These are phyloP conservation scores for Sardinella longiceps DNA, from an alignment of 2,797 vertebrate species.

Conservation along the genomic window DNA sequence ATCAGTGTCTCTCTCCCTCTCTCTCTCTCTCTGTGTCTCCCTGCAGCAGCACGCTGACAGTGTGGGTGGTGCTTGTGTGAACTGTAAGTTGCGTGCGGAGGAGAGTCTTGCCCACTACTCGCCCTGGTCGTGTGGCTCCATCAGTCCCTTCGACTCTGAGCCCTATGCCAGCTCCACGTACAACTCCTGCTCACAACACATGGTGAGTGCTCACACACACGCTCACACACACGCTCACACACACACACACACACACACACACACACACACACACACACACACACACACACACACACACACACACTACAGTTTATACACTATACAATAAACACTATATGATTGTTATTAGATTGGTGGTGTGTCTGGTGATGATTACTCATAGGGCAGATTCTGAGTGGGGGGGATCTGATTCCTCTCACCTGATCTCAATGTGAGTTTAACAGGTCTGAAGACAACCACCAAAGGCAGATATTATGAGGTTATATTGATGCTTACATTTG, in stretches of 20 bases:
- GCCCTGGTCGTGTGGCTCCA: slow-evolving; percentile 92
- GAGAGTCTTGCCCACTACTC: slow-evolving; percentile 90
- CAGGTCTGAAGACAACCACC: not conserved
- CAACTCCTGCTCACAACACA: slow-evolving; percentile 59
- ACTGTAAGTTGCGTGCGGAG: slow-evolving; percentile 87
- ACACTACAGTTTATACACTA: too few species aligned
- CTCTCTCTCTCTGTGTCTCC: not conserved
- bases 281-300: not conserved
- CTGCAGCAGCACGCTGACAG: slow-evolving; percentile 81
- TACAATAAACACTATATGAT: not conserved
- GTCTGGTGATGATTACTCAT: slow-evolving; percentile 87
- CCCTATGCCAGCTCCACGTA: slow-evolving; percentile 77
- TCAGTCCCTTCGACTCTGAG: slow-evolving; percentile 89
- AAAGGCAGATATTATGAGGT: not conserved
- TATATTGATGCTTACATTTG: not conserved
- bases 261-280: not conserved
- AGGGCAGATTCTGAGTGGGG: slow-evolving; percentile 94
- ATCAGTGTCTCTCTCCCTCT: not conserved
- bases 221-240: not conserved
- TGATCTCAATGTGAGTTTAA: not conserved
- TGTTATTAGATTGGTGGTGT: not conserved
- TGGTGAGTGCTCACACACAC: slow-evolving; percentile 53
- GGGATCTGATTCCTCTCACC: slow-evolving; percentile 7
- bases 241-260: not conserved
- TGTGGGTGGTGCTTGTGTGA: slow-evolving; percentile 77